phyloP scores from a whole-genome alignment of 2,888 invertebrate genomes.

The Aphelenchoides bicaudatus region DNA sequence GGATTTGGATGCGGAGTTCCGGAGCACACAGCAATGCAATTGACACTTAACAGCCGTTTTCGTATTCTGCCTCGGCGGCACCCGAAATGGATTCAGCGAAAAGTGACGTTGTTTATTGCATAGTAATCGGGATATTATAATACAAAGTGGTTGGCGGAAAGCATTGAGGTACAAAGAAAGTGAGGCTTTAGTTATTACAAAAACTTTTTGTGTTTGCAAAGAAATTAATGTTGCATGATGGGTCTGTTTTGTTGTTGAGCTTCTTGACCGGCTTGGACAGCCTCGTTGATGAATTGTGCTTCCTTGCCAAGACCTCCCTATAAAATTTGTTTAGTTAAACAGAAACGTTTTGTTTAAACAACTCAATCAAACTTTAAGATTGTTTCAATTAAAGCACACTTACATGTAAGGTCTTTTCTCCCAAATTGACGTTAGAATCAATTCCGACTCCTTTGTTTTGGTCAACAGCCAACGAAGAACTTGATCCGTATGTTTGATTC shows the following conservation, averaged over 20 bases:
- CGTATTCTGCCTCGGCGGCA: not conserved
- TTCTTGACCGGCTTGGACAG: not conserved
- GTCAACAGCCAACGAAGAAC: not conserved
- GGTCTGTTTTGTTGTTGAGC: not conserved
- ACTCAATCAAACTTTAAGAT: not conserved
- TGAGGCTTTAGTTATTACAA: too few relatives aligned
- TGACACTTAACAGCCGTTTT: not conserved
- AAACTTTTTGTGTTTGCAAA: too few relatives aligned
- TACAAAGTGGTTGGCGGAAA: too few relatives aligned
- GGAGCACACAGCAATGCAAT: not conserved
- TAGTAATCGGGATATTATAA: too few relatives aligned
- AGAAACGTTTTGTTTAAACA: not conserved
- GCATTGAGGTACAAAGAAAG: too few relatives aligned
- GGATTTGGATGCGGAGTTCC: not conserved
- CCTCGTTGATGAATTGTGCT: not conserved
- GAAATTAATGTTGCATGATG: too few relatives aligned
- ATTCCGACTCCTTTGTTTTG: not conserved
- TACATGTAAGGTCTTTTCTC: too few relatives aligned
- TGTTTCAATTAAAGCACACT: too few relatives aligned
- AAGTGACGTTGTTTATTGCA: not conserved
- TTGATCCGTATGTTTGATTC: not conserved
- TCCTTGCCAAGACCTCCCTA: conserved; percentile 2
- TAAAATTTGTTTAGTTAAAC: not conserved
- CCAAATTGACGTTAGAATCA: not conserved
- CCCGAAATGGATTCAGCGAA: not conserved